Base-by-base conservation (phyloP, 2,888 invertebrate genomes). In the Sylvicola cinctus region DNA sequence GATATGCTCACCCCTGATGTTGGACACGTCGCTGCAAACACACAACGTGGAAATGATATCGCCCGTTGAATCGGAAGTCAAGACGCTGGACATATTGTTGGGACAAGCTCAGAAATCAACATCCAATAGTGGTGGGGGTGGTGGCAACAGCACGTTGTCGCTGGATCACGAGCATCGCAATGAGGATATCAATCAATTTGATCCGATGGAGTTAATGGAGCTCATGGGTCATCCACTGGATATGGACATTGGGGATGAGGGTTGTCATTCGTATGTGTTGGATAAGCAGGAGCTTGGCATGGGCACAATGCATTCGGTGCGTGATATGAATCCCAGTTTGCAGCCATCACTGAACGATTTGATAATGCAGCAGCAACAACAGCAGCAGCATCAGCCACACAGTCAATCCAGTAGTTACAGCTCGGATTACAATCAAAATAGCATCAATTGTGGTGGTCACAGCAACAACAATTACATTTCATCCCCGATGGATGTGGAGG, bases 401-500 rank as follows among this genome's bases (percentile, higher is more conserved):
- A 20, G 20, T 20, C 20, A 20, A 20, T 20, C 20, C 20, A 20
- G 20, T 8, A 20, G 20, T 8, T 20, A 6, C 20, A 20, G 20
- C 20, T 20, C 20, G 4, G 20, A 20, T 20, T 20, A 20, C 20
- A 20, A 20, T 20, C 20, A 20, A 20, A 20, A 20, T 8, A 20
- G 8, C 20, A 20, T 20, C 4, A 20, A 20, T 20, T 6, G 8
- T 20, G 20, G 8, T 20, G 20, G 8, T 4, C 20, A 16, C 27
- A 33, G 12, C 27, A 36, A 28, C 29, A 34, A 16, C n/a, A 27
- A 8, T 20, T 29, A 13, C 23, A 34, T 14, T 16, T 60, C 64
- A 37, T 67, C 69, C 42, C 66, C 71, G 3, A 74, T 76, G 73
- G 78, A 78, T 50, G 73, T 77, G 50, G 79, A 79, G 48, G 78